Percentiles rank a stretch among this genome's conserved stretches.
These are phyloP conservation scores for Nomia melanderi DNA, from an alignment of 1,140 invertebrate species.

Conservation along the genomic window DNA sequence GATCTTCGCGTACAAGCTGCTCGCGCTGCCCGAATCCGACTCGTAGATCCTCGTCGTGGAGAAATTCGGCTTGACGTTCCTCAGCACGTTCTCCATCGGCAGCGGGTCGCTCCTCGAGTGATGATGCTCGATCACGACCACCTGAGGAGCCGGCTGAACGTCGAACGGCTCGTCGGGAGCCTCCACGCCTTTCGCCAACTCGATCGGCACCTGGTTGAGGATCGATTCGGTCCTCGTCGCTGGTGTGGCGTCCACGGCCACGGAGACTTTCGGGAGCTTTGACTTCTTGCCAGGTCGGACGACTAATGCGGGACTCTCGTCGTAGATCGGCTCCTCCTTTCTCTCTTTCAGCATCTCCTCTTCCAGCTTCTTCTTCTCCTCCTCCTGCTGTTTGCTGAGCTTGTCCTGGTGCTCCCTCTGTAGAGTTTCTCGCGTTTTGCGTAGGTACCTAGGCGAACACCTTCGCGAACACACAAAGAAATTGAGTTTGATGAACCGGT, in stretches of 20 bases:
- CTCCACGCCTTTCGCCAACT: conserved; percentile 82
- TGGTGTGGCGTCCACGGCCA: conserved; percentile 89
- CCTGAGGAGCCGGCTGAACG: conserved; percentile 66
- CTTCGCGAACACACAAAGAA: conserved; percentile 63
- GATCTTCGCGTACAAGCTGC: conserved; percentile 78
- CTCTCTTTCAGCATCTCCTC: conserved; percentile 72
- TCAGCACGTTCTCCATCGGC: conserved; percentile 73
- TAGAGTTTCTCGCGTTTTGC: conserved; percentile 78
- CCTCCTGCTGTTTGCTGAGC: conserved; percentile 78
- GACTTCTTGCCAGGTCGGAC: conserved; percentile 79
- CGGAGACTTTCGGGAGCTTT: conserved; percentile 85
- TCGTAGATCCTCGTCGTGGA: conserved; percentile 70
- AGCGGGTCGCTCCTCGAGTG: conserved; percentile 87
- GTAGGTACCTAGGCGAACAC: conserved; percentile 85
- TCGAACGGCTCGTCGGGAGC: conserved; percentile 32
- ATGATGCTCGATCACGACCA: conserved; percentile 82
- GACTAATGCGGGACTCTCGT: conserved; percentile 77
- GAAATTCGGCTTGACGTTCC: conserved; percentile 65
- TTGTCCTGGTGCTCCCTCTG: conserved; percentile 79
- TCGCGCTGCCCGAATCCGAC: conserved; percentile 76
- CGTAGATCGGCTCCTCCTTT: conserved; percentile 75
- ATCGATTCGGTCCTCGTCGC: conserved; percentile 86
- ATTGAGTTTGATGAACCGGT: background rate
- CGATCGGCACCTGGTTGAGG: conserved; percentile 88
- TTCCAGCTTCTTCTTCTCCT: conserved; percentile 75